phyloP scores from a whole-genome alignment of 2,797 vertebrate species.

The Paguma larvata region DNA sequence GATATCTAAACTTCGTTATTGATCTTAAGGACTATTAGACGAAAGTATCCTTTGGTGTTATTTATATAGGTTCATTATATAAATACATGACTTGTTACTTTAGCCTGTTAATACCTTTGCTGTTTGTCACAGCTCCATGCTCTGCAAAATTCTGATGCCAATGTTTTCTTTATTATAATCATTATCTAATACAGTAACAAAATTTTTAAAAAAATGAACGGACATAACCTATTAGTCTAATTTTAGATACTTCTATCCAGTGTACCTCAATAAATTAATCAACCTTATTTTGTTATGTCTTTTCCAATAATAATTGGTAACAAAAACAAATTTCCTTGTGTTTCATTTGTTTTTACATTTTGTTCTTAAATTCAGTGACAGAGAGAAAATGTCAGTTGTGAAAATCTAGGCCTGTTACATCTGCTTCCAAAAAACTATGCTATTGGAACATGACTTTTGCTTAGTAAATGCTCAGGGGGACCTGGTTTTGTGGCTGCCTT shows the following conservation, averaged over 20 bases:
- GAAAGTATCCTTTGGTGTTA: neutral
- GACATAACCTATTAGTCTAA: neutral
- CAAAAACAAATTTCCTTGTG: neutral
- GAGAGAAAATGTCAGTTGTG: neutral
- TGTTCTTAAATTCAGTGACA: neutral
- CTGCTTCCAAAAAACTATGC: neutral
- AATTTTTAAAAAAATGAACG: slow-evolving; percentile 9
- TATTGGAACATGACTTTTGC: neutral
- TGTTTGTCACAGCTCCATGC: neutral
- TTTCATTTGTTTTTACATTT: slow-evolving; percentile 15
- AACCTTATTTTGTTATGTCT: neutral
- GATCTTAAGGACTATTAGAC: neutral
- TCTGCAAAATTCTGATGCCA: neutral
- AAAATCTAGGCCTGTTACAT: neutral
- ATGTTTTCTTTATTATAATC: neutral
- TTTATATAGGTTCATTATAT: neutral
- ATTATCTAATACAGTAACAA: neutral
- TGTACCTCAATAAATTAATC: neutral
- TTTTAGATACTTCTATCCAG: neutral
- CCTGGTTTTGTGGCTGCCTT: neutral
- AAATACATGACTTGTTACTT: neutral
- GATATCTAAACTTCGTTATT: neutral
- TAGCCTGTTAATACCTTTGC: neutral
- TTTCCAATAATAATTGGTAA: slow-evolving; percentile 16
- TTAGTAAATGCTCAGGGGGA: neutral